Evolutionary conservation across 1,140 invertebrate genomes (phyloP), one percentile per base, ranked within the genome.

Genomic region (Lanistes nyassanus): DNA sequence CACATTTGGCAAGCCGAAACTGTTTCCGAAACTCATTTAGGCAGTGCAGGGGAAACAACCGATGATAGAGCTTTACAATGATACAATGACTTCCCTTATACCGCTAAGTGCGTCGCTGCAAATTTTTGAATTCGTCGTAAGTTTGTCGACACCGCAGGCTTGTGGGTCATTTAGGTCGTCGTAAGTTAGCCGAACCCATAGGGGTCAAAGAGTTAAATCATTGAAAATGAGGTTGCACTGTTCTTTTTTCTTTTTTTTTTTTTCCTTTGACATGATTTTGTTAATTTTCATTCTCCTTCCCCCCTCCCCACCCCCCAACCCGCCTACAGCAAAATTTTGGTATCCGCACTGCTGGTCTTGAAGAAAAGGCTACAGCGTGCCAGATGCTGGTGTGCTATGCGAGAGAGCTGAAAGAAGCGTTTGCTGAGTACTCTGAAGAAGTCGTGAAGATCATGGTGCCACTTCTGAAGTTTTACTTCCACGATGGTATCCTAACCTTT

Each of bases 301-400:
- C 19, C 21, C 56, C 42, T 58, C 31, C 13, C 29, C 51, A 31
- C 36, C 39, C n/a, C 66, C n/a, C n/a, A n/a, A n/a, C n/a, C 47
- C 29, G 31, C 29, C 80, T 86, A 34, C 82, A 94, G 84, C 91
- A 91, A 86, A 91, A 87, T 75, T 91, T 92, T 82, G 92, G 92
- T 31, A 92, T 92, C 53, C 85, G 89, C 67, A 93, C 92, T 42
- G 88, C 91, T 42, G 95, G 97, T 47, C 91, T 99, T 73, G 98
- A 99, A 90, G 98, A 99, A 84, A 99, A 99, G 89, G 97, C 97
- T 0, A 98, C 97, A 1, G 98, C 98, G 0, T 99, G 98, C 87
- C 97, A 98, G 88, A 99, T 99, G 98, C 90, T 99, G 13, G 97
- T 99, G 13, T 99, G 98, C 88, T 99, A 99, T 88, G 98, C 98